phyloP scores from a whole-genome alignment of 2,888 invertebrate genomes.

The Xestia ashworthii region DNA sequence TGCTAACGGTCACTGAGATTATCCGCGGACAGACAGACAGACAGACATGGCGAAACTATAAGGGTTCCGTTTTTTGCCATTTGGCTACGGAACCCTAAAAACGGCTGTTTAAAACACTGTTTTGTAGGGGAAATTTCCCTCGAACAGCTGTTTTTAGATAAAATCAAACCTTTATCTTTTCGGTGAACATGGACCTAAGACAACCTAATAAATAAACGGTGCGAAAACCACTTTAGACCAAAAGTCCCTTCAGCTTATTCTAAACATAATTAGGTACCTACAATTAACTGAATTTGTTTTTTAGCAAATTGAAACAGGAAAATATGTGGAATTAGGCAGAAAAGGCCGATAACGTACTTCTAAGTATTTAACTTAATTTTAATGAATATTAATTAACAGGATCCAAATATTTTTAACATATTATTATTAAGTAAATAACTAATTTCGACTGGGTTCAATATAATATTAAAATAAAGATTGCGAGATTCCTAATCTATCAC shows the following conservation, averaged over 20 bases:
- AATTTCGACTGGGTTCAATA: not conserved
- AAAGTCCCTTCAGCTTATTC: not conserved
- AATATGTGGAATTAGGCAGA: not conserved
- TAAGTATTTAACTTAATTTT: not conserved
- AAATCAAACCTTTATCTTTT: too few relatives aligned
- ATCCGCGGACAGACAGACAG: too few relatives aligned
- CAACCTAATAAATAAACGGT: too few relatives aligned
- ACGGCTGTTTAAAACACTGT: too few relatives aligned
- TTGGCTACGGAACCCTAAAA: too few relatives aligned
- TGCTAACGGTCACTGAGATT: too few relatives aligned
- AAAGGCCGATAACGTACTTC: not conserved
- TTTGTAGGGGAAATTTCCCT: too few relatives aligned
- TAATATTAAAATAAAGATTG: not conserved
- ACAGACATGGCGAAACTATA: too few relatives aligned
- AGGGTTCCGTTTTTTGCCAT: too few relatives aligned
- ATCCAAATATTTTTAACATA: constrained; percentile 3
- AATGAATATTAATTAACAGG: not conserved
- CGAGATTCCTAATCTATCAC: constrained; percentile 2
- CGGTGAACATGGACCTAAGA: too few relatives aligned
- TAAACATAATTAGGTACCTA: not conserved
- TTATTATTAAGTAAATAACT: not conserved
- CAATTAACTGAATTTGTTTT: not conserved
- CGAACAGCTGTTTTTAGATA: too few relatives aligned
- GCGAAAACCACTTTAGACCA: not conserved
- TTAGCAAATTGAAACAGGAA: not conserved